Evolutionary conservation across 2,113 vertebrate genomes (phyloP).

Genomic region (Apus apus): DNA sequence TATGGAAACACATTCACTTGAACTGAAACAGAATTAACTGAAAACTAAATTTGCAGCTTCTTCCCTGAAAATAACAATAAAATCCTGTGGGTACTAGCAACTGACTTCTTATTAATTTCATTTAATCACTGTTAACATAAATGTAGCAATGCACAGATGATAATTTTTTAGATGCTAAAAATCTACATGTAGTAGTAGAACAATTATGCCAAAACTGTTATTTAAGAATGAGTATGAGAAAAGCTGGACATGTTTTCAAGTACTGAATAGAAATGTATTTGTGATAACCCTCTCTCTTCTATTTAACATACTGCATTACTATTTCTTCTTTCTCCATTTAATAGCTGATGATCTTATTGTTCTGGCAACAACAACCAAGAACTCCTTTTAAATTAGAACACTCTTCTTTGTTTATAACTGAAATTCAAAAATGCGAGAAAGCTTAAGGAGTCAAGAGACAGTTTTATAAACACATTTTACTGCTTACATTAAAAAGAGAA

Average conservation of each 20-base stretch:
- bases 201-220: not conserved
- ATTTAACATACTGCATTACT: not conserved
- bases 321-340: slow-evolving; percentile 1
- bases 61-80: slow-evolving; percentile 19
- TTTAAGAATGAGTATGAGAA: not conserved
- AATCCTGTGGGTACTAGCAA: not conserved
- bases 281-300: not conserved
- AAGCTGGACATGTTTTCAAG: not conserved
- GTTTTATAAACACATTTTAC: not conserved
- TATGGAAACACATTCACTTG: not conserved
- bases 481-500: not conserved
- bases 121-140: not conserved
- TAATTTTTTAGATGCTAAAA: not conserved
- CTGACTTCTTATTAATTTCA: not conserved
- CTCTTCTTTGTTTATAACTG: not conserved
- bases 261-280: not conserved
- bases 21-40: slow-evolving; percentile 11
- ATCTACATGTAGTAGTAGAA: not conserved
- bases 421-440: not conserved
- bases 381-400: not conserved
- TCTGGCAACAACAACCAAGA: not conserved
- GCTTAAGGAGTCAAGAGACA: not conserved
- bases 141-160: not conserved
- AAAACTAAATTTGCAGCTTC: slow-evolving; percentile 11
- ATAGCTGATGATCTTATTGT: not conserved